phyloP scores from a whole-genome alignment of 2,888 invertebrate genomes.

The Orchesellides sinensis region DNA sequence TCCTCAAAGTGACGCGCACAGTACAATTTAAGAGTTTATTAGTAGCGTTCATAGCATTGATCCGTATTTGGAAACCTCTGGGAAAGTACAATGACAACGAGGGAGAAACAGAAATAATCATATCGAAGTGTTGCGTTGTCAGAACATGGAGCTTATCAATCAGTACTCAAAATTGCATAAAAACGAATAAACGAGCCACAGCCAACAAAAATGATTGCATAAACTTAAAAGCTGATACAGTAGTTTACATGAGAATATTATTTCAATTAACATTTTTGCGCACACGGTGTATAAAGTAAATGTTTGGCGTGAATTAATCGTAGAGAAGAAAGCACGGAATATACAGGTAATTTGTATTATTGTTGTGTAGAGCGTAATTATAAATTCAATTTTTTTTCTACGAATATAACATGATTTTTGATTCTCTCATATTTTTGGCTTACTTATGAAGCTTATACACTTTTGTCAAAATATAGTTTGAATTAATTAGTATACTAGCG shows the following conservation, averaged over 20 bases:
- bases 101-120: not conserved
- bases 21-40: not conserved
- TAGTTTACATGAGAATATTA: too few relatives aligned
- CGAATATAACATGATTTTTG: not conserved
- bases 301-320: constrained; percentile 35
- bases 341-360: constrained; percentile 39
- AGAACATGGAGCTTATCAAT: too few relatives aligned
- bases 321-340: constrained; percentile 57
- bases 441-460: too few relatives aligned
- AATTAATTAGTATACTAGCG: too few relatives aligned
- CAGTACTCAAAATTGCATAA: too few relatives aligned
- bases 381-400: not conserved
- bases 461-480: too few relatives aligned
- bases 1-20: not conserved
- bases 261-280: too few relatives aligned
- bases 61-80: constrained; percentile 16
- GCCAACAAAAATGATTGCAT: too few relatives aligned
- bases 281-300: too few relatives aligned
- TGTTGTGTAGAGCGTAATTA: constrained; percentile 15
- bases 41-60: constrained; percentile 32
- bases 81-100: not conserved
- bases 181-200: too few relatives aligned
- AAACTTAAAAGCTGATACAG: too few relatives aligned
- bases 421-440: too few relatives aligned
- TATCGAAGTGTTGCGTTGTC: not conserved